A percentile compares a stretch with the other conserved stretches of the same genome.
phyloP scores from a whole-genome alignment of 2,797 vertebrate species.

The Xiphorhynchus erythropygius region DNA sequence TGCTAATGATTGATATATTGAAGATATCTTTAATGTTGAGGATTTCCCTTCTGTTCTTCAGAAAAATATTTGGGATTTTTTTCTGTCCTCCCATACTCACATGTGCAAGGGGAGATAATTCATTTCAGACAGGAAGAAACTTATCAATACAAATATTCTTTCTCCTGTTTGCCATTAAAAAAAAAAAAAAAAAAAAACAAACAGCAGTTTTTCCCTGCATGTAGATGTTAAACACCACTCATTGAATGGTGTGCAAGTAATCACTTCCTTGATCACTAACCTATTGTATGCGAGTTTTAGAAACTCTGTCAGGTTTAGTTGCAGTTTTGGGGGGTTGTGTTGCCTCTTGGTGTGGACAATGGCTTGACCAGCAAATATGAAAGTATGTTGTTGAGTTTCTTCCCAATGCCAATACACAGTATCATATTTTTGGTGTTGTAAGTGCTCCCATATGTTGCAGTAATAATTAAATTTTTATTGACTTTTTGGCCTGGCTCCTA shows the following conservation, averaged over 20 bases:
- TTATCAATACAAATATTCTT: neutral
- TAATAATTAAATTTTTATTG: constrained; percentile 79
- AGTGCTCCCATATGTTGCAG: constrained; percentile 77
- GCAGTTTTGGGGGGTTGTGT: neutral
- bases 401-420: constrained; percentile 61
- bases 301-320: constrained; percentile 39
- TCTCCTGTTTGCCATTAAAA: neutral
- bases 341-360: constrained; percentile 28
- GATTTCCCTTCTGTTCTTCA: neutral
- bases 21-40: neutral
- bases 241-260: neutral
- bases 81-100: neutral
- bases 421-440: constrained; percentile 67
- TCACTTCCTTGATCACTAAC: neutral
- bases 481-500: constrained; percentile 75
- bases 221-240: neutral
- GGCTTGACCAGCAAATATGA: constrained; percentile 65
- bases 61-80: neutral
- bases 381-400: constrained; percentile 64
- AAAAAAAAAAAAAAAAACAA: neutral
- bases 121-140: neutral
- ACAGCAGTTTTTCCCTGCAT: neutral
- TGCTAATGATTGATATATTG: neutral
- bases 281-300: constrained; percentile 1
- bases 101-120: neutral